phyloP scores from a whole-genome alignment of 1,140 invertebrate genomes.

The Platyura marginata region DNA sequence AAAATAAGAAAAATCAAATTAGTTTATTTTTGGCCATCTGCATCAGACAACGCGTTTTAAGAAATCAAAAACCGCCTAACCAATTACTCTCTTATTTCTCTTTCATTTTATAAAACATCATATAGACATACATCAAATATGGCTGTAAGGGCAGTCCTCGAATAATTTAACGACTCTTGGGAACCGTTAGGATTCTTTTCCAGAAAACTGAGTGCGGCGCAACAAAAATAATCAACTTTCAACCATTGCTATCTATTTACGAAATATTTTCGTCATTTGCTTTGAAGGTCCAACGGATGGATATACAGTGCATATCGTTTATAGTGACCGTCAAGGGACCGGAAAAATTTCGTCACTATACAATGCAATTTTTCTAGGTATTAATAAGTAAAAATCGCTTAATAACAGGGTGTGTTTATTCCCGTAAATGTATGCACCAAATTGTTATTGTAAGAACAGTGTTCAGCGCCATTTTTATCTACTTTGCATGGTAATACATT shows the following conservation, averaged over 20 bases:
- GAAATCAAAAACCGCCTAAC: constrained; percentile 20
- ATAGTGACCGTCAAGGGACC: too few species aligned
- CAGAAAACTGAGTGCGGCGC: constrained; percentile 11
- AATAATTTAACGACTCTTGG: constrained; percentile 13
- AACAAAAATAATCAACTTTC: constrained; percentile 16
- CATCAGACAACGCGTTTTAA: constrained; percentile 16
- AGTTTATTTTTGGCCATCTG: constrained; percentile 13
- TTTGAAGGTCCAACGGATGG: too few species aligned
- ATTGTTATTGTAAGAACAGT: too few species aligned
- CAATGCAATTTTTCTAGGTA: too few species aligned
- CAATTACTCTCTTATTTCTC: constrained; percentile 10
- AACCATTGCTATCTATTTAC: constrained; percentile 19
- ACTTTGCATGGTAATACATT: too few species aligned
- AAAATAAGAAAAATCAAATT: constrained; percentile 8
- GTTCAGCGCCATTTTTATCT: too few species aligned
- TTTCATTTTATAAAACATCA: constrained; percentile 8
- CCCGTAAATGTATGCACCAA: too few species aligned
- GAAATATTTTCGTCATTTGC: constrained; percentile 13
- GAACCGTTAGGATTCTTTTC: too few species aligned
- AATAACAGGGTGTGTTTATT: too few species aligned
- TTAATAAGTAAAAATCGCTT: too few species aligned
- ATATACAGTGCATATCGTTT: too few species aligned
- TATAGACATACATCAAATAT: constrained; percentile 16
- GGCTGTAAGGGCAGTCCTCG: constrained; percentile 18
- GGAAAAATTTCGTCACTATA: too few species aligned